phyloP scores from a whole-genome alignment of 2,888 invertebrate genomes.

The Stenichneumon culpator region DNA sequence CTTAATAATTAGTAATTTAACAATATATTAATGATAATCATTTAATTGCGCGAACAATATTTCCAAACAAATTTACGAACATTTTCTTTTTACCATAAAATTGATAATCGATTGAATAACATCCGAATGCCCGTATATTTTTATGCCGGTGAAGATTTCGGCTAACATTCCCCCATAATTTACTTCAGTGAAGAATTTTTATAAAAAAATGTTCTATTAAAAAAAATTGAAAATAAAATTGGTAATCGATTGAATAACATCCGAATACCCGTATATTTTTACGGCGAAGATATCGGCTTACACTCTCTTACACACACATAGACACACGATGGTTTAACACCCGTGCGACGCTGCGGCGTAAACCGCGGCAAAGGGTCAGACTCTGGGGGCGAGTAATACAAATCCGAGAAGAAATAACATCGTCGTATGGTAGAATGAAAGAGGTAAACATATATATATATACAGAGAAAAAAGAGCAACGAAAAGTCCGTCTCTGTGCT shows the following conservation, averaged over 20 bases:
- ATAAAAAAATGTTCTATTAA: not conserved
- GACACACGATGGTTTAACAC: constrained; percentile 32
- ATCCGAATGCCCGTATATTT: not conserved
- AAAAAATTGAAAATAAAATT: not conserved
- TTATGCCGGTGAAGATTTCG: not conserved
- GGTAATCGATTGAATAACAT: constrained; percentile 4
- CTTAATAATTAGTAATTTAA: too few relatives aligned
- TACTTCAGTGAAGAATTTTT: not conserved
- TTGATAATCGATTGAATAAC: constrained; percentile 2
- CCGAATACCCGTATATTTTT: not conserved
- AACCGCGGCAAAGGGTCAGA: constrained; percentile 23
- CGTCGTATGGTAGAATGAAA: constrained; percentile 8
- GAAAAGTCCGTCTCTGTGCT: constrained; percentile 24
- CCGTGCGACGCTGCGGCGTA: constrained; percentile 26
- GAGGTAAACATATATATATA: constrained; percentile 19
- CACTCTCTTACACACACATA: not conserved
- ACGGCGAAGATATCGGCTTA: not conserved
- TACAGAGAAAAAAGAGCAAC: constrained; percentile 19
- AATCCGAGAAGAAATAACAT: constrained; percentile 45
- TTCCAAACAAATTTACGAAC: not conserved
- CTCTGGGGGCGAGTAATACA: constrained; percentile 17
- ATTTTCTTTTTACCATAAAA: not conserved
- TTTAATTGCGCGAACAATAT: not conserved
- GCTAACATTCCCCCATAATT: not conserved
- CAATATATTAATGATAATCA: too few relatives aligned